These are phyloP conservation scores for Eupeodes luniger DNA, from an alignment of 2,888 invertebrate genomes.

Conservation along the genomic window DNA sequence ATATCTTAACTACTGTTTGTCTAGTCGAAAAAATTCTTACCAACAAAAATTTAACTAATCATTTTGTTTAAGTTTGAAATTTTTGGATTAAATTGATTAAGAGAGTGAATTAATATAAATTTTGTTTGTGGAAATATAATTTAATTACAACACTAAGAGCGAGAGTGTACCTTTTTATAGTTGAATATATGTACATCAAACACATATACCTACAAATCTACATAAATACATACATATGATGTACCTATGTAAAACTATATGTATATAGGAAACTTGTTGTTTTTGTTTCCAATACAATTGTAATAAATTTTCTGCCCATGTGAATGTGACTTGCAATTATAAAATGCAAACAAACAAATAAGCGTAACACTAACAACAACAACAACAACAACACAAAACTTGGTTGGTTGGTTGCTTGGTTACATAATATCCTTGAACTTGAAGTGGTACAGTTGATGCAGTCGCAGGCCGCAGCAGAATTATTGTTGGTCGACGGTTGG, in stretches of 20 bases:
- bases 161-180: conserved; percentile 31
- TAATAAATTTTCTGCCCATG: conserved; percentile 50
- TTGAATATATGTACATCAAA: conserved; percentile 42
- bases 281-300: conserved; percentile 46
- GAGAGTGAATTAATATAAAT: not conserved
- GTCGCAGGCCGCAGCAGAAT: conserved; percentile 63
- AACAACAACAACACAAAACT: conserved; percentile 28
- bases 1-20: not conserved
- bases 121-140: conserved; percentile 46
- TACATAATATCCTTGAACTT: conserved; percentile 84
- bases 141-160: conserved; percentile 48
- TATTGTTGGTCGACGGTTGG: conserved; percentile 38
- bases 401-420: conserved; percentile 74
- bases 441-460: conserved; percentile 79
- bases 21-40: conserved; percentile 19
- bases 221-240: too few relatives aligned
- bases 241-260: not conserved
- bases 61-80: not conserved
- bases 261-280: conserved; percentile 1
- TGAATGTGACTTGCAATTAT: conserved; percentile 74
- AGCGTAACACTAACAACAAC: conserved; percentile 36
- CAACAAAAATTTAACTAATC: not conserved
- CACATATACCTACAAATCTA: conserved; percentile 2
- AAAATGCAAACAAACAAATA: conserved; percentile 54
- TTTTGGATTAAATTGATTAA: conserved; percentile 32